Conservation (phyloP, 2,797 vertebrate species). For the Poeciliopsis infans region DNA sequence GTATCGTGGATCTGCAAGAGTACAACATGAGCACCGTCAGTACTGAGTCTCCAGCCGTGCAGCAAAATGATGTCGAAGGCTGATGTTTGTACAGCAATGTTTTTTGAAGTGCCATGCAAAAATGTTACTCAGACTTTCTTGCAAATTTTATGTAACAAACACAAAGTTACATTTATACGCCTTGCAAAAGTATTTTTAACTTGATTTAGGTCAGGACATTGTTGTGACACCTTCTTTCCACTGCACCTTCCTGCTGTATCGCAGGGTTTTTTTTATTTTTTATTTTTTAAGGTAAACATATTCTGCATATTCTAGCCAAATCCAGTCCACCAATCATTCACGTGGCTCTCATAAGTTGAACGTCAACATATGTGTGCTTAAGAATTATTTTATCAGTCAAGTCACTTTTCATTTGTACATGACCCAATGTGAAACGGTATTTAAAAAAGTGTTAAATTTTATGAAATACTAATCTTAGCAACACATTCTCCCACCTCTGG, state of each 20-base stretch:
- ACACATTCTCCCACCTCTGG: too few relatives aligned
- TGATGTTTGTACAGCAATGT: neutral
- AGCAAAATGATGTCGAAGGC: neutral
- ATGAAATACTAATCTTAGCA: too few relatives aligned
- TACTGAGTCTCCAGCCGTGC: too few relatives aligned
- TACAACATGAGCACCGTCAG: neutral
- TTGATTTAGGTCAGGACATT: neutral
- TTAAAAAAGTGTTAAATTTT: too few relatives aligned
- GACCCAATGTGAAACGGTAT: too few relatives aligned
- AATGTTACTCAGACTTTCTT: neutral
- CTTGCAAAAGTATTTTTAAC: neutral
- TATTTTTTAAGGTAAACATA: neutral
- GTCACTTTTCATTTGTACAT: too few relatives aligned
- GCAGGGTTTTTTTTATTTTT: too few relatives aligned
- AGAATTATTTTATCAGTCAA: too few relatives aligned
- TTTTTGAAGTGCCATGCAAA: neutral
- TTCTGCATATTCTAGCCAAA: neutral
- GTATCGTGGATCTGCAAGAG: slow-evolving; percentile 88
- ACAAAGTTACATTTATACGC: neutral
- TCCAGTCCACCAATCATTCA: too few relatives aligned
- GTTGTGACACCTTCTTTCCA: neutral
- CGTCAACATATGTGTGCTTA: too few relatives aligned
- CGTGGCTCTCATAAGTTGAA: too few relatives aligned
- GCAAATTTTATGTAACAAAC: neutral
- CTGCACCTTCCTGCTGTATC: neutral